Evolutionary conservation across 2,113 vertebrate species (phyloP).

Genomic region (Atrichornis clamosus): DNA sequence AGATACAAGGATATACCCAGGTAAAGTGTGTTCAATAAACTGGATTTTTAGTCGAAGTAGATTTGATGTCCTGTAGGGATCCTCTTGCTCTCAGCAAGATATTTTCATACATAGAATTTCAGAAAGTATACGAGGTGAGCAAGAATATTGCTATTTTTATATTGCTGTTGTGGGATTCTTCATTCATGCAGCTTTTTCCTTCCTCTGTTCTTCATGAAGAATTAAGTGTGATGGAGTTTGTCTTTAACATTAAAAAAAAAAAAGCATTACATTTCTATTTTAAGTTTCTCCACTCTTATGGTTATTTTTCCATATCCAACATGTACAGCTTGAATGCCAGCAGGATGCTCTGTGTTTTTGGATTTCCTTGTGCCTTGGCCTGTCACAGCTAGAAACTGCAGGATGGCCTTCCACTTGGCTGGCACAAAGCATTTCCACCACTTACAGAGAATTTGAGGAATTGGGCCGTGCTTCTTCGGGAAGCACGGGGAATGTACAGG

Average conservation of each 20-base stretch:
- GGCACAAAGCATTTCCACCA: background rate
- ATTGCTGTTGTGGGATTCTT: background rate
- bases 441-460: background rate
- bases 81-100: background rate
- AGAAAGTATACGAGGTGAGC: background rate
- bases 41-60: background rate
- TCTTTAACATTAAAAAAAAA: background rate
- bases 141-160: background rate
- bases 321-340: background rate
- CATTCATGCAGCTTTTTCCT: background rate
- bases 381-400: background rate
- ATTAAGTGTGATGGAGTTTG: background rate
- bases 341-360: background rate
- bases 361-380: background rate
- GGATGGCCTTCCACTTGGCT: background rate
- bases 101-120: background rate
- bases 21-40: background rate
- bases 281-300: background rate
- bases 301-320: background rate
- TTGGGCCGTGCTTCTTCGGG: background rate
- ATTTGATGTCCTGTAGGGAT: background rate
- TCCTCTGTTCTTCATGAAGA: fast-evolving
- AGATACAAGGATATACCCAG: background rate
- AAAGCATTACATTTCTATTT: fast-evolving
- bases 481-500: background rate